Conservation (phyloP, 2,797 vertebrate genomes). For the Chaunax sp. region DNA sequence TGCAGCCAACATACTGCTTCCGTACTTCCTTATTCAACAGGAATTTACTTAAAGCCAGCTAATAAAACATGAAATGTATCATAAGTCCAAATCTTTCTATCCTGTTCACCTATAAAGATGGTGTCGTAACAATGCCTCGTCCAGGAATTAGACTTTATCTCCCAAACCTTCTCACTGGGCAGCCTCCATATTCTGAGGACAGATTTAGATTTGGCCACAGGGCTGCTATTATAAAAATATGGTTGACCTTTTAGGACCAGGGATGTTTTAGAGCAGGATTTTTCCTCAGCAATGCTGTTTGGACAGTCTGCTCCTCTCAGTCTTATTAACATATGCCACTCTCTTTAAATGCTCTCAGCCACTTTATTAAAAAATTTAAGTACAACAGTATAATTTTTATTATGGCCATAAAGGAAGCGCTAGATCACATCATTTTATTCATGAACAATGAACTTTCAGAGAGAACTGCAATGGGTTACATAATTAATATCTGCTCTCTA, state of each 20-base stretch:
- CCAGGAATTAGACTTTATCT: constrained; percentile 59
- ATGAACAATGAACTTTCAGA: constrained; percentile 91
- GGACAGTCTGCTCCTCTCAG: constrained; percentile 64
- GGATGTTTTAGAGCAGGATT: constrained; percentile 58
- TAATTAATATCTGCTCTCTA: constrained; percentile 90
- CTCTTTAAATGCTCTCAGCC: constrained; percentile 91
- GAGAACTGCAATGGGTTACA: constrained; percentile 86
- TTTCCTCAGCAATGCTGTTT: constrained; percentile 66
- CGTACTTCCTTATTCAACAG: constrained; percentile 39
- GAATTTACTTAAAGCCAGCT: constrained; percentile 50
- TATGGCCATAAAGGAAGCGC: constrained; percentile 89
- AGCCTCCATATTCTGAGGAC: constrained; percentile 60
- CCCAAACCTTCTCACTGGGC: constrained; percentile 53
- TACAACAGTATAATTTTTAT: constrained; percentile 93
- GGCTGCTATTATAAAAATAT: constrained; percentile 82
- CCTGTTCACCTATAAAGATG: constrained; percentile 60
- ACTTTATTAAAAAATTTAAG: constrained; percentile 96
- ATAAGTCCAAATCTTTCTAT: constrained; percentile 38
- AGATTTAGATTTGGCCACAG: constrained; percentile 79
- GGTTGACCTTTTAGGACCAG: constrained; percentile 82
- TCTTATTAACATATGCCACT: constrained; percentile 90
- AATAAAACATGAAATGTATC: constrained; percentile 52
- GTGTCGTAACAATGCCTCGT: constrained; percentile 53
- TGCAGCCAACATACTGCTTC: constrained; percentile 13
- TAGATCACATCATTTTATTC: constrained; percentile 89